Percentiles rank a stretch among this genome's conserved stretches.
phyloP scores from a whole-genome alignment of 2,113 vertebrate genomes.

The Cyanoliseus patagonus region DNA sequence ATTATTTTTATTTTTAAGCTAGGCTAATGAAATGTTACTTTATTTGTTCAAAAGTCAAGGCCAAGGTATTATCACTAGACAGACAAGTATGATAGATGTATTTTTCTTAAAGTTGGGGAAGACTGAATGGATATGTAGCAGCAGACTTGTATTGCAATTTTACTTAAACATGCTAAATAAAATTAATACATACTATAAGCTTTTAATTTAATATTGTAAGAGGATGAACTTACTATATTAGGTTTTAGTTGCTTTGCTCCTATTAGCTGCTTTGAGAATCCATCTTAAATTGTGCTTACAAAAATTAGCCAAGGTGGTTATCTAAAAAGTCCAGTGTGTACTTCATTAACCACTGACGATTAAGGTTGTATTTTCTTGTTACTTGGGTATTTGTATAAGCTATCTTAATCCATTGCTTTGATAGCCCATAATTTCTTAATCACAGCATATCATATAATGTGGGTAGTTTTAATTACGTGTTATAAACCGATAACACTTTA shows the following conservation, averaged over 20 bases:
- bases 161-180: not conserved
- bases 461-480: not conserved
- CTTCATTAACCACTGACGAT: not conserved
- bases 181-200: not conserved
- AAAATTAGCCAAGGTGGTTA: not conserved
- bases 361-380: not conserved
- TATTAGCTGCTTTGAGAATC: not conserved
- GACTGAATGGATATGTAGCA: not conserved
- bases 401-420: not conserved
- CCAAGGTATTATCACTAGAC: not conserved
- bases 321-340: not conserved
- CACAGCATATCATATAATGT: not conserved
- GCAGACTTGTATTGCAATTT: not conserved
- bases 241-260: not conserved
- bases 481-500: not conserved
- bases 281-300: not conserved
- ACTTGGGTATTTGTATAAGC: not conserved
- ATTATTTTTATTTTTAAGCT: not conserved
- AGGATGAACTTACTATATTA: not conserved
- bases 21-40: not conserved
- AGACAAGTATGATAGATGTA: not conserved
- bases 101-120: not conserved
- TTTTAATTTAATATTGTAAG: not conserved
- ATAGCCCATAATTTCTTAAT: not conserved
- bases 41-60: not conserved